Conservation (phyloP, 2,113 vertebrate genomes). For the Stomatorhinus ivindoensis region DNA sequence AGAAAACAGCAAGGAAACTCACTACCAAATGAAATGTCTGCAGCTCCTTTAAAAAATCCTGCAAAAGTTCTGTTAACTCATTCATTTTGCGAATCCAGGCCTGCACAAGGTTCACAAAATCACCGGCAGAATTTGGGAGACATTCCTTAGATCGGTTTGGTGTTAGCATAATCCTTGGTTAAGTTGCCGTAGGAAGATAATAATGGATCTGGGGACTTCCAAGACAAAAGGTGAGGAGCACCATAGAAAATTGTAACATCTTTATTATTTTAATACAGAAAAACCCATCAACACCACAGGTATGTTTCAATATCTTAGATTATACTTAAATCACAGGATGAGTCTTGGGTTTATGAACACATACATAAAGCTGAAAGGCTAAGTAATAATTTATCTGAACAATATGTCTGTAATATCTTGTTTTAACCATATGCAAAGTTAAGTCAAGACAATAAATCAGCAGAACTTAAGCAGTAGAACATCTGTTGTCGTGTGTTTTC, state of each 20-base stretch:
- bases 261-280: not conserved
- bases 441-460: slow-evolving; percentile 16
- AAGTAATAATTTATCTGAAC: slow-evolving; percentile 5
- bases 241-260: not conserved
- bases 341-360: not conserved
- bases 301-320: not conserved
- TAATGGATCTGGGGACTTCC: not conserved
- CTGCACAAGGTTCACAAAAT: not conserved
- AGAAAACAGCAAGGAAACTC: not conserved
- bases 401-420: slow-evolving; percentile 6
- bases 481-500: slow-evolving; percentile 7
- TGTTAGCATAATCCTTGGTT: not conserved
- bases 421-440: not conserved
- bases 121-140: not conserved
- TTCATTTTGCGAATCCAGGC: not conserved
- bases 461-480: not conserved
- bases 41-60: not conserved
- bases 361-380: not conserved
- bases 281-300: not conserved
- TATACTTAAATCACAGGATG: not conserved
- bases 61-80: not conserved
- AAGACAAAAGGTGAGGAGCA: not conserved
- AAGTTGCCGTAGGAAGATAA: not conserved
- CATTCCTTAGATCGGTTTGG: not conserved
- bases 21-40: not conserved